Conservation (phyloP, 2,797 vertebrate genomes). For the Coranthus polyacanthus region DNA sequence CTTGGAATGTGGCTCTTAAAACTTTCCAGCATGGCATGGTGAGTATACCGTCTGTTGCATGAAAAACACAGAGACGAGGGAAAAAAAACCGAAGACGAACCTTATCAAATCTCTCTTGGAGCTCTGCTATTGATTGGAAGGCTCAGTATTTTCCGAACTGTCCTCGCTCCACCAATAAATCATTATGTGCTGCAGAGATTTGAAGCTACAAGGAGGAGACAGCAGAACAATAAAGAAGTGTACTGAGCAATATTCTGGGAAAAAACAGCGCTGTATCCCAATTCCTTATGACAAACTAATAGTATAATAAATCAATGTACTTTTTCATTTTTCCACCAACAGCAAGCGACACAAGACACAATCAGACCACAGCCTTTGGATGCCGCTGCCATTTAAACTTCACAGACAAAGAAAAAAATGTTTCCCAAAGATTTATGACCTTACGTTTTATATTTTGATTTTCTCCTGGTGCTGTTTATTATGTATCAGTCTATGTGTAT, state of each 20-base stretch:
- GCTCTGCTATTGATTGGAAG: neutral
- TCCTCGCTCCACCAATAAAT: constrained; percentile 15
- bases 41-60: neutral
- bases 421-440: neutral
- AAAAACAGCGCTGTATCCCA: neutral
- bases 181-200: neutral
- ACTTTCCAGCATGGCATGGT: neutral
- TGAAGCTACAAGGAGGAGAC: neutral
- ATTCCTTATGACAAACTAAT: constrained; percentile 7
- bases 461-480: too few relatives aligned
- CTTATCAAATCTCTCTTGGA: neutral
- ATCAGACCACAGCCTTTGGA: constrained; percentile 1
- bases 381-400: neutral
- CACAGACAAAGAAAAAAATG: neutral
- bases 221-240: constrained; percentile 9
- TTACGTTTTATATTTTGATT: neutral
- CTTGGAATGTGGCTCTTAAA: neutral
- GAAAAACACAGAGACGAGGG: neutral
- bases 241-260: neutral
- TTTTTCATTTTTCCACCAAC: neutral
- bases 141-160: neutral
- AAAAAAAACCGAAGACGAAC: neutral
- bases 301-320: constrained; percentile 32
- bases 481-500: too few relatives aligned
- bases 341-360: neutral